Base-by-base conservation (phyloP, 2,113 vertebrate species). In the Ageneiosus marmoratus region DNA sequence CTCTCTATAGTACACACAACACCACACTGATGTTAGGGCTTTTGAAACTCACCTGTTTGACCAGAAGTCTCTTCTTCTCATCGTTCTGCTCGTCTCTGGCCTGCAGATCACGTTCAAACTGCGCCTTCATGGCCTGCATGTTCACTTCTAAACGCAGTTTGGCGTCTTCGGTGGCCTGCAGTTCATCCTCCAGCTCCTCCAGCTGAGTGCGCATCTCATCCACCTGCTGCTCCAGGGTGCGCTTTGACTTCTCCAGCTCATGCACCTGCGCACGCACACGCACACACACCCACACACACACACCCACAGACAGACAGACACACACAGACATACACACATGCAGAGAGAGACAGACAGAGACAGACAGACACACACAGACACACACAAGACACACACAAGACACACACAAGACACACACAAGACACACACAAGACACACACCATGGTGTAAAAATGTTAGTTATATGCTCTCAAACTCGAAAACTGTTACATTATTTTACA, bases 61-160 rank as follows among this genome's bases (percentile, higher is more conserved):
- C 93, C 80, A 99, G 95, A 53, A 95, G 92, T 76, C 97, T 95
- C 90, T 97, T 98, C 89, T 99, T 99, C 84, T 99, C 98, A 79
- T 99, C 98, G 3, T 96, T 97, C 92, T 98, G 97, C 58, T 99
- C 98, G 4, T 99, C 98, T 76, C 94, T 93, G 89, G 94, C 91
- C 83, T 96, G 97, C 77, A 99, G 89, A 85, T 99, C 98, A 65
- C 98, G 90, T 84, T 99, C 98, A 70, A 98, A 98, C 93, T 99
- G 98, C 44, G 98, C 97, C 90, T 97, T 98, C 97, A 97, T 98
- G 81, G 98, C 98, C 93, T 99, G 98, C 98, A 98, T 99, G 94
- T 99, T 99, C 89, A 99, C 98, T 89, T 99, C 98, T 88, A 99
- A 90, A 3, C 98, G 96, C 8, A 99, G 95, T 76, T 99, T 99